Evolutionary conservation across 2,797 vertebrate species (phyloP), one percentile per base, ranked within the genome.

Genomic region (Prunella strophiata): DNA sequence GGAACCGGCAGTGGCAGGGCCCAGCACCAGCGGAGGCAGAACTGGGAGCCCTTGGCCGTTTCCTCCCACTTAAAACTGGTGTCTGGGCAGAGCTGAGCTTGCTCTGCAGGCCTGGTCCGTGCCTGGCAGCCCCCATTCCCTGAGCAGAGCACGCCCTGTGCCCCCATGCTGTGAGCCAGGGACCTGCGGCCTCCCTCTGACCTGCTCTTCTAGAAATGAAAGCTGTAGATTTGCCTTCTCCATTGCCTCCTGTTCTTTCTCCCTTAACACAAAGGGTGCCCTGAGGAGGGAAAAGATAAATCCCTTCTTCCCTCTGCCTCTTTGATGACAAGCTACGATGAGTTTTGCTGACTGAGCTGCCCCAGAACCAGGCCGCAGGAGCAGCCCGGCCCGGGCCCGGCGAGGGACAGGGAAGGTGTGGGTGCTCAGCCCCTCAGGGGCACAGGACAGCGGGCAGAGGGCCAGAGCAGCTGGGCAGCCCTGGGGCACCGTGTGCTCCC

Each of bases 401-500:
- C 42, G 17, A 19, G 36, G 48, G 66, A n/a, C 14, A n/a, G 58
- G 65, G 54, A 19, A 74, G 34, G 26, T 63, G 58, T 21, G 7
- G 16, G 47, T 1, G 4, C 43, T 81, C 29, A 73, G 77, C 17
- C 25, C 27, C 30, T 11, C 3, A 7, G 4, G 30, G 32, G 8
- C 52, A 43, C 40, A 43, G 40, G 7, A 27, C 59, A 40, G 19
- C 1, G n/a, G 79, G 54, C 52, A 67, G 40, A 54, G 48, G 32
- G 32, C 19, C 65, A 21, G 13, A 38, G 22, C 48, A 14, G 58
- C 38, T 42, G 10, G 29, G 12, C 48, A 14, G 50, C n/a, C 50
- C 55, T 0, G 0, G 57, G 63, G 54, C 5, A 47, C 15, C 7
- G 3, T 0, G 30, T 29, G 58, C 30, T 48, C n/a, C 62, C 61